phyloP scores from a whole-genome alignment of 2,113 vertebrate species.

The Excalfactoria chinensis region DNA sequence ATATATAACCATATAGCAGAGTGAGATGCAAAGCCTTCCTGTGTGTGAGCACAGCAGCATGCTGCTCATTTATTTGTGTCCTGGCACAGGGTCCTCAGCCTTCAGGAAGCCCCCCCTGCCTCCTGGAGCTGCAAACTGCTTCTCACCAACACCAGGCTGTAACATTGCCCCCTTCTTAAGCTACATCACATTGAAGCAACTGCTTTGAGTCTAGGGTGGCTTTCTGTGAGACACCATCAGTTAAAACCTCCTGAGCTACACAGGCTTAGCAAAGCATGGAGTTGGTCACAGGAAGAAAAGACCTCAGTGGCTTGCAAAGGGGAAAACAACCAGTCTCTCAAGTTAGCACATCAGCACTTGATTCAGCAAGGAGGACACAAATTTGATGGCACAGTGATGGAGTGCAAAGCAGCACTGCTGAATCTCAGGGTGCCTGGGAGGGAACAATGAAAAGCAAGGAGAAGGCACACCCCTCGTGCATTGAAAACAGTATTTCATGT shows the following conservation, averaged over 20 bases:
- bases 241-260: not conserved
- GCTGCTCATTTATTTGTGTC: not conserved
- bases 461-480: not conserved
- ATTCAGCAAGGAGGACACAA: accelerated
- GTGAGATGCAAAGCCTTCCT: not conserved
- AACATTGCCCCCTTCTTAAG: not conserved
- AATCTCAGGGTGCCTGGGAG: not conserved
- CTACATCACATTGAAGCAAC: not conserved
- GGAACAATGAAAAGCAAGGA: not conserved
- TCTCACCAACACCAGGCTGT: accelerated
- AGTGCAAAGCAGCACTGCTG: not conserved
- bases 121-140: not conserved
- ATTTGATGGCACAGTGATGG: accelerated
- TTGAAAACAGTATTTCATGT: not conserved
- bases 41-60: not conserved
- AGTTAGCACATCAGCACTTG: accelerated
- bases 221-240: not conserved
- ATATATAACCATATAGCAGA: not conserved
- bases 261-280: not conserved
- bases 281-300: not conserved
- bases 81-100: not conserved
- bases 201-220: not conserved
- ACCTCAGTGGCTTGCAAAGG: not conserved
- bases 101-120: not conserved
- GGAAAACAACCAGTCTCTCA: not conserved